Percentiles rank a stretch among this genome's conserved stretches.
Conservation (phyloP, 2,888 invertebrate species). For the Macrostomum cliftonense region DNA sequence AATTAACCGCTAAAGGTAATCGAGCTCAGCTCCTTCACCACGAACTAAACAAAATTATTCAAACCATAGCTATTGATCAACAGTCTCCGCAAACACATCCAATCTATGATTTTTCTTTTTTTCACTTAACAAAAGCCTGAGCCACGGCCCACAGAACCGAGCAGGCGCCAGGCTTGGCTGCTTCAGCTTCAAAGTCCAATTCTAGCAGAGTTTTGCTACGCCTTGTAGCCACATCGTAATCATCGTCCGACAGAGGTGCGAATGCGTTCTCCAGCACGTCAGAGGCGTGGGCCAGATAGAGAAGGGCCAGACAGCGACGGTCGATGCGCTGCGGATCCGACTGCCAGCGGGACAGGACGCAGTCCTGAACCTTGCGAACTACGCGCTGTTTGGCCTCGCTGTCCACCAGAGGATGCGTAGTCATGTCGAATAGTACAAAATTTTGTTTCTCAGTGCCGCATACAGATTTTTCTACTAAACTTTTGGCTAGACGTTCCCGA, state of each 20-base stretch:
- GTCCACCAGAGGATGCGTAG: constrained; percentile 92
- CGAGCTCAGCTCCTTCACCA: too few species aligned
- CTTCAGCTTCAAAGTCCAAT: constrained; percentile 76
- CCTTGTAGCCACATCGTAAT: constrained; percentile 92
- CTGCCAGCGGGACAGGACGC: constrained; percentile 76
- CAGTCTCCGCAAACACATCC: too few species aligned
- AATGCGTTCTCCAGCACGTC: constrained; percentile 99
- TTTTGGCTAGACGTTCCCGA: constrained; percentile 90
- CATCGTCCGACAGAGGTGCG: constrained; percentile 77
- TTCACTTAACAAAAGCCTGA: constrained; percentile 84
- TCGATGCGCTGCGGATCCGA: constrained; percentile 95
- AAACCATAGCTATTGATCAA: too few species aligned
- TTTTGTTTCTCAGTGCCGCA: constrained; percentile 97
- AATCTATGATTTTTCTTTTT: too few species aligned
- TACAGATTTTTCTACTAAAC: constrained; percentile 95
- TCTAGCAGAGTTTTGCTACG: constrained; percentile 84
- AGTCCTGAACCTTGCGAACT: constrained; percentile 83
- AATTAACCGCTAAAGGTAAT: too few species aligned
- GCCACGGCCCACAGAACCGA: constrained; percentile 98
- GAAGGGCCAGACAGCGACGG: constrained; percentile 70
- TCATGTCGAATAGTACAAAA: constrained; percentile 98
- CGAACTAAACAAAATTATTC: too few species aligned
- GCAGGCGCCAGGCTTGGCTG: constrained; percentile 49
- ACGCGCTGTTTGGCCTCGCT: constrained; percentile 80
- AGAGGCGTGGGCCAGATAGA: constrained; percentile 86